phyloP scores from a whole-genome alignment of 2,888 invertebrate species.

The Drosophila mayaguana region DNA sequence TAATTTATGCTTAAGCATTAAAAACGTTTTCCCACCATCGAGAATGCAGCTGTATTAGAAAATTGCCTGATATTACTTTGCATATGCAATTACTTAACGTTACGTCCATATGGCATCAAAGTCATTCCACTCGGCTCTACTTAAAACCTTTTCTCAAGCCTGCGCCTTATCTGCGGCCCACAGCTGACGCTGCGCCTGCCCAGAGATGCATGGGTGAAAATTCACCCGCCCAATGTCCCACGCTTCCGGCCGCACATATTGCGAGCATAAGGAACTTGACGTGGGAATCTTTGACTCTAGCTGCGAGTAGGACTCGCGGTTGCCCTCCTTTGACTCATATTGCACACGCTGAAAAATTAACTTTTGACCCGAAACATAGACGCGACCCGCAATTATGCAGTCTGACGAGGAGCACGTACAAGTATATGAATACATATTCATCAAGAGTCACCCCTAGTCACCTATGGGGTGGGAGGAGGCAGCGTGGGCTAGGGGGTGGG shows the following conservation, averaged over 20 bases:
- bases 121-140: not conserved
- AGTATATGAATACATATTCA: conserved; percentile 43
- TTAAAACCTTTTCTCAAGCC: conserved; percentile 42
- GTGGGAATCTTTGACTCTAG: conserved; percentile 67
- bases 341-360: conserved; percentile 75
- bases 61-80: not conserved
- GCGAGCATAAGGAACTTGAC: conserved; percentile 51
- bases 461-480: not conserved
- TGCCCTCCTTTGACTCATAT: conserved; percentile 57
- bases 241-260: conserved; percentile 19
- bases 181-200: conserved; percentile 47
- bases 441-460: conserved; percentile 52
- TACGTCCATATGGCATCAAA: not conserved
- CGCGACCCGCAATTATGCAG: conserved; percentile 62
- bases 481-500: conserved; percentile 15
- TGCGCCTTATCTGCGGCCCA: conserved; percentile 39
- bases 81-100: not conserved
- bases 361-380: conserved; percentile 70
- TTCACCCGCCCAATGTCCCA: conserved; percentile 32
- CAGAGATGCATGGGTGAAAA: not conserved
- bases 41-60: not conserved
- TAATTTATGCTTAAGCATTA: not conserved
- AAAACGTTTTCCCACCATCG: not conserved
- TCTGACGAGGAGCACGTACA: conserved; percentile 18
- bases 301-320: conserved; percentile 13